Evolutionary conservation across 2,113 vertebrate species (phyloP).

Genomic region (Heterochromis multidens): DNA sequence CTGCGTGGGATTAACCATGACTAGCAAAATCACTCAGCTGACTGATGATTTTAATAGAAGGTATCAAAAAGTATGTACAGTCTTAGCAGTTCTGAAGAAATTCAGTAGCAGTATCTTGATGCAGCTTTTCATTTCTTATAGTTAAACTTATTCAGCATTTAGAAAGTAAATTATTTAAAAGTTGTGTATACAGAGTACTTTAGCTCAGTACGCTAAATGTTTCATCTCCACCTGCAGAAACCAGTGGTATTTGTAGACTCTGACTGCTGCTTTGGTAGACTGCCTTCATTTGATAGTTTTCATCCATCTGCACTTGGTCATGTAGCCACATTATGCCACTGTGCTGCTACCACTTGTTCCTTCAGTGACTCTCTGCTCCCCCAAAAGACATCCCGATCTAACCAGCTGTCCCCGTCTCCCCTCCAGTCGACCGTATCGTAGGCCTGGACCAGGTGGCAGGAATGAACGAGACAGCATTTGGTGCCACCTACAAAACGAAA

Average conservation of each 20-base stretch:
- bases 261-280: neutral
- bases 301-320: conserved; percentile 42
- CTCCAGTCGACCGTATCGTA: conserved; percentile 93
- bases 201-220: neutral
- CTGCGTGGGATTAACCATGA: too few species aligned
- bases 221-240: neutral
- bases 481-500: conserved; percentile 94
- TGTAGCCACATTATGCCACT: conserved; percentile 18
- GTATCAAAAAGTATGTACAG: neutral
- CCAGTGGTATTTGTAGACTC: neutral
- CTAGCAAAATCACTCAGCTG: too few species aligned
- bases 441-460: conserved; percentile 97
- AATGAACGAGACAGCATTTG: conserved; percentile 95
- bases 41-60: neutral
- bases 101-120: too few species aligned
- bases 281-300: conserved; percentile 11
- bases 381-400: neutral
- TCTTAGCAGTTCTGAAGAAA: too few species aligned
- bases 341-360: neutral
- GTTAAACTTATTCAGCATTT: too few species aligned
- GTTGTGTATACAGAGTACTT: neutral
- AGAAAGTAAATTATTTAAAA: neutral
- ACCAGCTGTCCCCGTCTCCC: neutral
- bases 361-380: neutral
- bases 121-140: too few species aligned